A percentile compares a stretch with the other conserved stretches of the same genome.
These are phyloP conservation scores for Paedocypris sp. DNA, from an alignment of 2,113 vertebrate species.

Conservation along the genomic window DNA sequence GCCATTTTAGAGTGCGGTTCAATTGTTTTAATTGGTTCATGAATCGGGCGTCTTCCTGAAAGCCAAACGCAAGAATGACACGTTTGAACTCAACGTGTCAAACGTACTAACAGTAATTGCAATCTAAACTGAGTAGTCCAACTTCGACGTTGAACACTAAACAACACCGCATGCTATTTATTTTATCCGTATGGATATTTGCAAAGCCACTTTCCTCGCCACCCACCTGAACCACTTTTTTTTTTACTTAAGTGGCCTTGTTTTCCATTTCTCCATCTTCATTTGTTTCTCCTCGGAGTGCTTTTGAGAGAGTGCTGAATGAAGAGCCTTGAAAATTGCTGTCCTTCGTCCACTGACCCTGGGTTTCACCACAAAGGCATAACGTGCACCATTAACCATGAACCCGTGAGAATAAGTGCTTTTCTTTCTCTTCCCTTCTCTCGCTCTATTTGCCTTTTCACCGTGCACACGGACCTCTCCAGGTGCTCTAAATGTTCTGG, in stretches of 20 bases:
- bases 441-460: not conserved
- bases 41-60: too few relatives aligned
- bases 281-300: constrained; percentile 5
- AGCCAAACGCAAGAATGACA: too few relatives aligned
- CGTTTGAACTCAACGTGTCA: too few relatives aligned
- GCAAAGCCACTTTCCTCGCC: not conserved
- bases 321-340: constrained; percentile 53
- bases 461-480: not conserved
- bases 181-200: not conserved
- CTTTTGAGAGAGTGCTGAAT: constrained; percentile 43
- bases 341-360: constrained; percentile 47
- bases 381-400: constrained; percentile 39
- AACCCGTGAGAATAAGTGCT: constrained; percentile 35
- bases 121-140: too few relatives aligned
- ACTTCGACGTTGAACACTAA: too few relatives aligned
- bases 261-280: not conserved
- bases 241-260: not conserved
- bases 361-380: constrained; percentile 44
- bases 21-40: too few relatives aligned
- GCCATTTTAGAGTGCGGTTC: too few relatives aligned
- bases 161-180: not conserved
- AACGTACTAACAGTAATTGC: too few relatives aligned
- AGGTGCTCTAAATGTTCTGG: not conserved
- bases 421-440: constrained; percentile 4
- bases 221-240: not conserved